phyloP scores from a whole-genome alignment of 2,888 invertebrate genomes.

The Zygogramma bicolorata region DNA sequence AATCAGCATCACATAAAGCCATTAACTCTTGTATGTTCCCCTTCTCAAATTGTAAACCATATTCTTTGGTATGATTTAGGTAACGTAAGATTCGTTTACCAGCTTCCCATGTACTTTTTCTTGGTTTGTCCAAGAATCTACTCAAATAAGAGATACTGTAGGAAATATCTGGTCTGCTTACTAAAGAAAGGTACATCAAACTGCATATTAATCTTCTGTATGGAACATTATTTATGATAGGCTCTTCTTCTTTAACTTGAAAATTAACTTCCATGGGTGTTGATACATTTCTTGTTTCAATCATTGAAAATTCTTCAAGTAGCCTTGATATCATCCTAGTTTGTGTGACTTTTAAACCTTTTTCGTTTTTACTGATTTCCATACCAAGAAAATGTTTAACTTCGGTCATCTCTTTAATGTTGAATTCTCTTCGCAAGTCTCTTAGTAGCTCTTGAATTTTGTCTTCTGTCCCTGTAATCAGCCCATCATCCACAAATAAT shows the following conservation, averaged over 20 bases:
- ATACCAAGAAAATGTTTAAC: constrained; percentile 37
- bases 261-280: constrained; percentile 42
- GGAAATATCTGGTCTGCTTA: constrained; percentile 20
- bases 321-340: constrained; percentile 31
- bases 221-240: constrained; percentile 13
- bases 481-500: too few relatives aligned
- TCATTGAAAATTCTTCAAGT: too few relatives aligned
- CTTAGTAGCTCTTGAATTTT: too few relatives aligned
- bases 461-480: too few relatives aligned
- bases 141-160: constrained; percentile 21
- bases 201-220: constrained; percentile 31
- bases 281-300: constrained; percentile 21
- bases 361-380: constrained; percentile 29
- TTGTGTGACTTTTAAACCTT: constrained; percentile 34
- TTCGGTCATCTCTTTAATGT: constrained; percentile 30
- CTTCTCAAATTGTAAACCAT: constrained; percentile 23
- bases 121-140: constrained; percentile 20
- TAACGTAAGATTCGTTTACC: too few relatives aligned
- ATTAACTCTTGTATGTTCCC: constrained; percentile 18
- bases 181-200: constrained; percentile 23
- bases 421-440: too few relatives aligned
- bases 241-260: constrained; percentile 18
- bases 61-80: too few relatives aligned
- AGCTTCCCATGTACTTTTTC: too few relatives aligned
- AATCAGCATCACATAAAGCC: constrained; percentile 35